Conservation (phyloP, 2,113 vertebrate genomes). For the Origma solitaria region DNA sequence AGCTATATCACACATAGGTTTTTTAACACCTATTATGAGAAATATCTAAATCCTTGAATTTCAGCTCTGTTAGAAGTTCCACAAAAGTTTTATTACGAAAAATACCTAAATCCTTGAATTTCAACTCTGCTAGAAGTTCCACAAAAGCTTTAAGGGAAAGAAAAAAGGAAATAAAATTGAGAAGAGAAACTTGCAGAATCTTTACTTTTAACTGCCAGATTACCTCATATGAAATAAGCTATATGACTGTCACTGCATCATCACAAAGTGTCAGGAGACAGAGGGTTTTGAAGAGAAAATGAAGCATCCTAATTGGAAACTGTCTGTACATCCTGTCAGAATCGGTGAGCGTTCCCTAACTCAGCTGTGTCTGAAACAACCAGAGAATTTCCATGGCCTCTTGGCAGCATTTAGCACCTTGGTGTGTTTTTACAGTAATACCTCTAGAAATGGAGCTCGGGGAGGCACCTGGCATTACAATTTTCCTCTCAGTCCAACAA, state of each 20-base stretch:
- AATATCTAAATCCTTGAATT: background rate
- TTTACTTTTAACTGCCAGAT: background rate
- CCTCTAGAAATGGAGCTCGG: background rate
- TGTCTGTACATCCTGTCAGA: background rate
- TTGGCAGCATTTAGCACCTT: slow-evolving; percentile 14
- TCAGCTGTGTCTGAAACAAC: background rate
- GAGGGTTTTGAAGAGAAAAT: background rate
- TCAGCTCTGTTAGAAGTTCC: background rate
- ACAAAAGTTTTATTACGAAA: background rate
- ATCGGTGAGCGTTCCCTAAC: background rate
- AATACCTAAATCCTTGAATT: background rate
- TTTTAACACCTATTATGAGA: background rate
- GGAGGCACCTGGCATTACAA: slow-evolving; percentile 36
- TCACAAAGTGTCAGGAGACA: background rate
- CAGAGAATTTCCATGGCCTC: background rate
- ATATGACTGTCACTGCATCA: background rate
- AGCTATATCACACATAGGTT: background rate
- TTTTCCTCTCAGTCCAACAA: slow-evolving; percentile 15
- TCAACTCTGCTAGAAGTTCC: background rate
- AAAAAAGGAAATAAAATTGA: background rate
- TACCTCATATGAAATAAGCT: background rate
- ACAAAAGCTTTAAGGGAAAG: background rate
- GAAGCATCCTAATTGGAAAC: background rate
- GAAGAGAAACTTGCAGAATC: background rate
- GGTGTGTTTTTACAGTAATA: slow-evolving; percentile 28